Percentiles rank a stretch among this genome's conserved stretches.
phyloP scores from a whole-genome alignment of 2,888 invertebrate genomes.

The Melanostoma mellinum region DNA sequence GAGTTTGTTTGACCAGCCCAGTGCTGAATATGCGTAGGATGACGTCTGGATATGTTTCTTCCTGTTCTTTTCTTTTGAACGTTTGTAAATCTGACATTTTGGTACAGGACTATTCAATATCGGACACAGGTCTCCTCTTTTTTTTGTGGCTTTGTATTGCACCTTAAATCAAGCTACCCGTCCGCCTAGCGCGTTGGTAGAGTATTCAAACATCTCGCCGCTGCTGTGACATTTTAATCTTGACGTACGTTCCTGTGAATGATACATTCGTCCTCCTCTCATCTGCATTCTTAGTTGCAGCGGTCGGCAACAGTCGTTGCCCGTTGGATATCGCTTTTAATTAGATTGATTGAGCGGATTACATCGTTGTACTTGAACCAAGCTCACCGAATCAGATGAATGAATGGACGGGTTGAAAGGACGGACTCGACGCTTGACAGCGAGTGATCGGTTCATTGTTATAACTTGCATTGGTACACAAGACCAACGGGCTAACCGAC shows the following conservation, averaged over 20 bases:
- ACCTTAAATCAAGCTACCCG: conserved; percentile 67
- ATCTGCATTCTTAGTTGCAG: conserved; percentile 13
- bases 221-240: conserved; percentile 74
- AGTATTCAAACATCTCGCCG: conserved; percentile 64
- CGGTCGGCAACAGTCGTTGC: conserved; percentile 24
- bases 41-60: conserved; percentile 56
- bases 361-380: conserved; percentile 40
- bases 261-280: conserved; percentile 33
- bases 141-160: conserved; percentile 53
- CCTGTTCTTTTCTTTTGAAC: neutral
- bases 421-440: conserved; percentile 55
- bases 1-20: conserved; percentile 8
- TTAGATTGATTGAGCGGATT: conserved; percentile 74
- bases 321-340: conserved; percentile 62
- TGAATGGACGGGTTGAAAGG: conserved; percentile 59
- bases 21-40: conserved; percentile 58
- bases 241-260: conserved; percentile 68
- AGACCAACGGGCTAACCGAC: neutral
- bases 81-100: conserved; percentile 60
- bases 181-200: conserved; percentile 30
- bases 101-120: conserved; percentile 28
- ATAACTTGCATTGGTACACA: conserved; percentile 16
- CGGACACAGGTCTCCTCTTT: conserved; percentile 12
- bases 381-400: conserved; percentile 44
- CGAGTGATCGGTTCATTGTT: conserved; percentile 72